These are phyloP conservation scores for Luperina testacea DNA, from an alignment of 2,888 invertebrate species.

Conservation along the genomic window DNA sequence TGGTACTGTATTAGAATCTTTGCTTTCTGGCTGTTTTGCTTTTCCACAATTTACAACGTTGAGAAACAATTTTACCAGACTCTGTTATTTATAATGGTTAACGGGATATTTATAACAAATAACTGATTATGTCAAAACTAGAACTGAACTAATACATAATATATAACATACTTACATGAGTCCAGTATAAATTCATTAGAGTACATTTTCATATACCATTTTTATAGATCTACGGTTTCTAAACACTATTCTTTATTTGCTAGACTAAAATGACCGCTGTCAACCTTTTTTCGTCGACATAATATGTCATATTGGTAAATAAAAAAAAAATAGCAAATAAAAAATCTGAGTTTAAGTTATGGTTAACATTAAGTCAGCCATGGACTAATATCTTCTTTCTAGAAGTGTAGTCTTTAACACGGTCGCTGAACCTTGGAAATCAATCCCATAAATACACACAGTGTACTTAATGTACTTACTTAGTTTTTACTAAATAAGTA, in stretches of 20 bases:
- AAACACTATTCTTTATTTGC: not conserved
- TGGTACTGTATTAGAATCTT: constrained; percentile 14
- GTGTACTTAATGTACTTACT: too few species aligned
- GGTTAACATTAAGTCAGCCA: not conserved
- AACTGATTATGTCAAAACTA: not conserved
- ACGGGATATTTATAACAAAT: not conserved
- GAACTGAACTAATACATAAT: too few species aligned
- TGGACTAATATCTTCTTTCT: not conserved
- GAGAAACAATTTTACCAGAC: not conserved
- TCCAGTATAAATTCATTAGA: not conserved
- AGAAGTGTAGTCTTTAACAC: not conserved
- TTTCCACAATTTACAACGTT: not conserved
- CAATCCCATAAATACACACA: not conserved
- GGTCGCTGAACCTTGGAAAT: not conserved
- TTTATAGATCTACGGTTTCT: not conserved
- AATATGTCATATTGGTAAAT: too few species aligned
- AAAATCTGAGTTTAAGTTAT: not conserved
- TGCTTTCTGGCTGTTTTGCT: constrained; percentile 3
- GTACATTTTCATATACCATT: not conserved
- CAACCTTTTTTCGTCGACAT: too few species aligned
- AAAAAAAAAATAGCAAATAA: too few species aligned
- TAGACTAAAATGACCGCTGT: not conserved
- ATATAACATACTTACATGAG: not conserved
- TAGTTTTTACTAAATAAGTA: not conserved
- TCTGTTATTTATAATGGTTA: not conserved